phyloP scores from a whole-genome alignment of 1,140 invertebrate species.

The Drosophila kanapiae region DNA sequence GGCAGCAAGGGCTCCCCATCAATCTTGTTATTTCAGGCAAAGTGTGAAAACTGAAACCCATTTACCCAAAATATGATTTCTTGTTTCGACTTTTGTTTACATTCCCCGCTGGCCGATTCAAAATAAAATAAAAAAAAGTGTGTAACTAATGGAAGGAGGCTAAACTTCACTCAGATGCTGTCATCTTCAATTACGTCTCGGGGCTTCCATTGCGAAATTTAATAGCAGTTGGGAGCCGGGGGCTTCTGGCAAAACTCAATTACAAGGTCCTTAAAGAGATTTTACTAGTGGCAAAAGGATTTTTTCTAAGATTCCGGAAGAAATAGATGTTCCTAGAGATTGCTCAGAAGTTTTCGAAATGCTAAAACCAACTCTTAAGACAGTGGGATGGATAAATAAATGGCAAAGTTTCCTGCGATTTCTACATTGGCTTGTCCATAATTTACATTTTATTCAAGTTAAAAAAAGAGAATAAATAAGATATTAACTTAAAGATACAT shows the following conservation, averaged over 20 bases:
- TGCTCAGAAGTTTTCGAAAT: neutral
- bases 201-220: slow-evolving; percentile 12
- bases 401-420: neutral
- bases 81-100: slow-evolving; percentile 51
- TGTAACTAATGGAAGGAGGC: neutral
- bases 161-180: slow-evolving; percentile 21
- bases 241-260: slow-evolving; percentile 43
- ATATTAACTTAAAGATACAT: neutral
- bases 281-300: neutral
- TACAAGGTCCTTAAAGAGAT: slow-evolving; percentile 36
- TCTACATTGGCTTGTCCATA: neutral
- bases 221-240: slow-evolving; percentile 21
- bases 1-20: slow-evolving; percentile 38
- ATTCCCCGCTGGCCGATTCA: slow-evolving; percentile 14
- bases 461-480: neutral
- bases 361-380: slow-evolving; percentile 5
- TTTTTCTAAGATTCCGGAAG: neutral
- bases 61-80: slow-evolving; percentile 70
- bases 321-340: neutral
- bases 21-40: slow-evolving; percentile 62
- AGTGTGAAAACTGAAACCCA: slow-evolving; percentile 66
- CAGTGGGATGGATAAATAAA: no score
- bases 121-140: neutral
- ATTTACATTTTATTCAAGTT: neutral
- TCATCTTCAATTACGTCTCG: slow-evolving; percentile 47